Percentiles rank a stretch among this genome's conserved stretches.
Evolutionary conservation across 1,140 invertebrate species (phyloP).

Genomic region (Ceratitis capitata): DNA sequence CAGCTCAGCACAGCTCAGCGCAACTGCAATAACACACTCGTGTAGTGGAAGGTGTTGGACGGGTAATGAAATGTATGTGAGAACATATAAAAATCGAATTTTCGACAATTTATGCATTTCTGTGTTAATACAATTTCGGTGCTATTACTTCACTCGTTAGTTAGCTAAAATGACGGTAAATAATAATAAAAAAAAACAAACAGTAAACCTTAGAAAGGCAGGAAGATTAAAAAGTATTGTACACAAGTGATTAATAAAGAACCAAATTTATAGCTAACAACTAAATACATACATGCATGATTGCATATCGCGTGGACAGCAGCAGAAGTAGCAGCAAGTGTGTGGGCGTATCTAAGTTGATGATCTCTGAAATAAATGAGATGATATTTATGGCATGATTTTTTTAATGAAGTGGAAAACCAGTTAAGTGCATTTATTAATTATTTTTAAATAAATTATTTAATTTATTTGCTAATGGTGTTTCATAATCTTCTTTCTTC

Average conservation of each 20-base stretch:
- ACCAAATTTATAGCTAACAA: background rate
- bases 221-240: background rate
- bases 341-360: background rate
- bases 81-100: background rate
- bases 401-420: background rate
- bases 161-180: background rate
- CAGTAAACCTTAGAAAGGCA: background rate
- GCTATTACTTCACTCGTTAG: background rate
- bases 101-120: slow-evolving; percentile 15
- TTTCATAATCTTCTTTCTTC: no score
- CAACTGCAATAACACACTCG: background rate
- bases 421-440: background rate
- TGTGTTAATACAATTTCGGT: background rate
- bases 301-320: background rate
- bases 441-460: background rate
- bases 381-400: background rate
- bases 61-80: background rate
- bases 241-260: background rate
- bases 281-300: background rate
- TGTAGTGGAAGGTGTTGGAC: background rate
- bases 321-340: background rate
- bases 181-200: background rate
- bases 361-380: background rate
- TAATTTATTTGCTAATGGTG: no score
- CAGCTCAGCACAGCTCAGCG: no score